A percentile compares a stretch with the other conserved stretches of the same genome.
These are phyloP conservation scores for Drosophila koepferae DNA, from an alignment of 2,888 invertebrate species.

Conservation along the genomic window DNA sequence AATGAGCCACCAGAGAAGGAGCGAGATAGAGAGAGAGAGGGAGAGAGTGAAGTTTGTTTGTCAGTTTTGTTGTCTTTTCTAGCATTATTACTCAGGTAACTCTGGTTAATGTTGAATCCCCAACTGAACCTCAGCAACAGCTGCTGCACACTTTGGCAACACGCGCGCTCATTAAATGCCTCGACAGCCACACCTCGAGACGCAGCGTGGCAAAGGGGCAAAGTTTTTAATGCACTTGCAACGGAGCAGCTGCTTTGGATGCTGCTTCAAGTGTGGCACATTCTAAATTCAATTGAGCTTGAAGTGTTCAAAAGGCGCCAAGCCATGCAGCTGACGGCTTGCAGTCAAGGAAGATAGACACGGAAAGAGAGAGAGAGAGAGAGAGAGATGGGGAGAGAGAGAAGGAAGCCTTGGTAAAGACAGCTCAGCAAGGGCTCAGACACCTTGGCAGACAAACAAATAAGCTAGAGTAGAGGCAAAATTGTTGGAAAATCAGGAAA, in stretches of 20 bases:
- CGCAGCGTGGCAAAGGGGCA: constrained; percentile 5
- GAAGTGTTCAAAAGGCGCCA: constrained; percentile 69
- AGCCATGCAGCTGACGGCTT: constrained; percentile 41
- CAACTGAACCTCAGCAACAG: constrained; percentile 24
- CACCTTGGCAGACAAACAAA: constrained; percentile 30
- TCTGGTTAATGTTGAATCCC: constrained; percentile 39
- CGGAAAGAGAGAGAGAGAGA: background rate
- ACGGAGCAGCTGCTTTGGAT: constrained; percentile 32
- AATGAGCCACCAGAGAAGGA: constrained; percentile 31
- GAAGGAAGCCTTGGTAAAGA: background rate
- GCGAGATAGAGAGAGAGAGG: background rate
- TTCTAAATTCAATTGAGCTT: constrained; percentile 76
- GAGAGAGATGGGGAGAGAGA: background rate
- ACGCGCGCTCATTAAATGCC: constrained; percentile 58
- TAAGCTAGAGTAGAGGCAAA: background rate
- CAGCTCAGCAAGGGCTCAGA: constrained; percentile 24
- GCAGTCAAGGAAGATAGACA: constrained; percentile 24
- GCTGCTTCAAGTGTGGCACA: constrained; percentile 58
- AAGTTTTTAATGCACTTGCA: constrained; percentile 59
- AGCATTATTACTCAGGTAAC: constrained; percentile 30
- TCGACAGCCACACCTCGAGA: constrained; percentile 19
- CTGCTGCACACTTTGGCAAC: constrained; percentile 39
- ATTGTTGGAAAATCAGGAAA: background rate
- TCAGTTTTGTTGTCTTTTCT: constrained; percentile 53
- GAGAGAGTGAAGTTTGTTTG: constrained; percentile 28